Percentiles rank a stretch among this genome's conserved stretches.
Conservation (phyloP, 2,113 vertebrate species). For the Sceloporus undulatus region DNA sequence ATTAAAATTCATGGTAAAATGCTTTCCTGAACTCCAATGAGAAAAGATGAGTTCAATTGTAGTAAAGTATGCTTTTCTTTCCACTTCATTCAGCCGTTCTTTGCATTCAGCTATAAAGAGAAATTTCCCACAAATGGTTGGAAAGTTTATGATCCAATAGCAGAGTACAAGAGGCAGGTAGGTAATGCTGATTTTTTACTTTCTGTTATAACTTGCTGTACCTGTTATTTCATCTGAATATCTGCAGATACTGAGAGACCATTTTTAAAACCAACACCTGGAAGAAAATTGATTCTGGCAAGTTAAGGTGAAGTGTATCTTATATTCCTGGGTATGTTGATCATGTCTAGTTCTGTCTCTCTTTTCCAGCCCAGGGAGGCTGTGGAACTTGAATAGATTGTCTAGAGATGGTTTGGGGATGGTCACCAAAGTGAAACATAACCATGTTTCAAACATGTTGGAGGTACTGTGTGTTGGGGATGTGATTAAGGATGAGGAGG, state of each 20-base stretch:
- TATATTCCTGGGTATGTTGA: neutral
- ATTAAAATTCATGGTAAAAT: neutral
- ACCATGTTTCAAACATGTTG: neutral
- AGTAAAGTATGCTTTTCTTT: conserved; percentile 48
- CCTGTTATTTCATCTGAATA: neutral
- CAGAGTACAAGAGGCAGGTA: conserved; percentile 95
- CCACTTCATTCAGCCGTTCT: conserved; percentile 82
- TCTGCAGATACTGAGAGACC: neutral
- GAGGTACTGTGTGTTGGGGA: neutral
- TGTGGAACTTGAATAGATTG: neutral
- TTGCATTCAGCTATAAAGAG: conserved; percentile 94
- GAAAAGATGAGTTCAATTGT: neutral
- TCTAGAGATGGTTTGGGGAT: neutral
- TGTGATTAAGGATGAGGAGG: neutral
- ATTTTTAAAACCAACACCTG: no score
- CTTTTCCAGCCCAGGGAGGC: neutral
- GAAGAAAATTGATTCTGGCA: no score
- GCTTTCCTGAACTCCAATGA: neutral
- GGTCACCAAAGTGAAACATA: no score
- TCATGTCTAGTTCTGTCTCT: neutral
- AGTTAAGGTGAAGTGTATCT: no score
- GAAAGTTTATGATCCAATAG: conserved; percentile 93
- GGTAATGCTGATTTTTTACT: conserved; percentile 27
- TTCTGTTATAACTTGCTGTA: neutral
- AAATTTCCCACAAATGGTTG: conserved; percentile 92